Conservation (phyloP, 2,113 vertebrate genomes). For the Ceyx margarethae region DNA sequence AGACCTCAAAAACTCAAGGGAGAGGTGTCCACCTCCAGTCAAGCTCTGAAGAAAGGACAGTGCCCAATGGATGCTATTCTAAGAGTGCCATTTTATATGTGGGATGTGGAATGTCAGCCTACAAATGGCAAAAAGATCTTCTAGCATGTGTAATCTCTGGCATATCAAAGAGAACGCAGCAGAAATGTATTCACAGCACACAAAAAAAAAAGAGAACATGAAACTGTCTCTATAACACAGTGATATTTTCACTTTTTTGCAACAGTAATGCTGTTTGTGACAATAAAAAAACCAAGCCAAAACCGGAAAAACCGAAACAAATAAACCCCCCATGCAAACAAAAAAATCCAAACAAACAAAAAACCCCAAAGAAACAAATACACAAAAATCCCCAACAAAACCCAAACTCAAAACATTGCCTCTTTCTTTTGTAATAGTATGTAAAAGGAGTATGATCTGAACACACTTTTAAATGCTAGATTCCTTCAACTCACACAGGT, state of each 20-base stretch:
- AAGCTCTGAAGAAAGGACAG: background rate
- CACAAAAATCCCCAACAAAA: background rate
- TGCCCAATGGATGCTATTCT: background rate
- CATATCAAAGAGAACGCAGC: background rate
- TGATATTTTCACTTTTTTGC: background rate
- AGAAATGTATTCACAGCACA: background rate
- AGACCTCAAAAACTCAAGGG: background rate
- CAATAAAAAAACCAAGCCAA: background rate
- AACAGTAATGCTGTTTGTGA: background rate
- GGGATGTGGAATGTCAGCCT: background rate
- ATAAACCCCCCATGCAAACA: too few relatives aligned
- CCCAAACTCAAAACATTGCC: background rate
- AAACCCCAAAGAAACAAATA: too few relatives aligned
- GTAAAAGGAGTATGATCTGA: background rate
- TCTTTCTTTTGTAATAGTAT: background rate
- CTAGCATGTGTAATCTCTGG: background rate
- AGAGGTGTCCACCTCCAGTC: background rate
- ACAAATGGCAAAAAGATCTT: background rate
- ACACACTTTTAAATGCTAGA: background rate
- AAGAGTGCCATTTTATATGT: background rate
- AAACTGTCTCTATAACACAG: background rate
- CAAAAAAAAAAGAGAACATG: background rate
- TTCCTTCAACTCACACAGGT: accelerated
- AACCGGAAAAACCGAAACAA: too few relatives aligned
- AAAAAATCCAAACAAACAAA: background rate